Percentiles rank a stretch among this genome's conserved stretches.
phyloP scores from a whole-genome alignment of 53 echinoderm and acorn worm species.

The Stichopus horrens region DNA sequence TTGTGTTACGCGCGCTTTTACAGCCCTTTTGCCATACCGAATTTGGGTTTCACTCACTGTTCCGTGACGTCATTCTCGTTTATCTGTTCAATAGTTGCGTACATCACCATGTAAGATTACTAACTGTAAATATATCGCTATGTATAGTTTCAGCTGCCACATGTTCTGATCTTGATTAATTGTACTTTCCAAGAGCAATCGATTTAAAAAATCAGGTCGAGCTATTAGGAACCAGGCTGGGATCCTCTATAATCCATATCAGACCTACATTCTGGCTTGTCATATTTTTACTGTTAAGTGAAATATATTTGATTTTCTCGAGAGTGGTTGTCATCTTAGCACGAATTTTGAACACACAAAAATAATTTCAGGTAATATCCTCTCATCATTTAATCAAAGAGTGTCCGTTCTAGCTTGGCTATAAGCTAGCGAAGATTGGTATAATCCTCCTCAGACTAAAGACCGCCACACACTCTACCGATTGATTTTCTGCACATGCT shows the following conservation, averaged over 20 bases:
- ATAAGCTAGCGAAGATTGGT: not conserved
- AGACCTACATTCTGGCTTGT: not conserved
- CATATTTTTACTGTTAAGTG: not conserved
- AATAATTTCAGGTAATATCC: not conserved
- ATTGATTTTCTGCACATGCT: no score
- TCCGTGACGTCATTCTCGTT: no score
- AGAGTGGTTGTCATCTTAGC: not conserved
- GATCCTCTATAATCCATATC: not conserved
- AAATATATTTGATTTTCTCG: not conserved
- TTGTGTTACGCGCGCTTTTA: not conserved
- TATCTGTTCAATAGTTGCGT: not conserved
- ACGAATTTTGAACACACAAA: not conserved
- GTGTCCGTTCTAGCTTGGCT: not conserved
- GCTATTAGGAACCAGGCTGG: not conserved
- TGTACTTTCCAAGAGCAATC: not conserved
- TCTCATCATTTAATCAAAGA: not conserved
- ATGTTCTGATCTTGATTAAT: not conserved
- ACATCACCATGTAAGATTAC: not conserved
- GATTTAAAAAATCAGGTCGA: not conserved
- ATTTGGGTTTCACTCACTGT: not conserved
- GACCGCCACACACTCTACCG: not conserved
- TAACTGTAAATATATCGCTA: not conserved
- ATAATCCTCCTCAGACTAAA: not conserved
- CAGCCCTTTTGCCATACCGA: not conserved
- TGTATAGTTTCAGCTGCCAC: not conserved